Conservation (phyloP, 1,140 invertebrate species). For the Acyrthosiphon pisum region DNA sequence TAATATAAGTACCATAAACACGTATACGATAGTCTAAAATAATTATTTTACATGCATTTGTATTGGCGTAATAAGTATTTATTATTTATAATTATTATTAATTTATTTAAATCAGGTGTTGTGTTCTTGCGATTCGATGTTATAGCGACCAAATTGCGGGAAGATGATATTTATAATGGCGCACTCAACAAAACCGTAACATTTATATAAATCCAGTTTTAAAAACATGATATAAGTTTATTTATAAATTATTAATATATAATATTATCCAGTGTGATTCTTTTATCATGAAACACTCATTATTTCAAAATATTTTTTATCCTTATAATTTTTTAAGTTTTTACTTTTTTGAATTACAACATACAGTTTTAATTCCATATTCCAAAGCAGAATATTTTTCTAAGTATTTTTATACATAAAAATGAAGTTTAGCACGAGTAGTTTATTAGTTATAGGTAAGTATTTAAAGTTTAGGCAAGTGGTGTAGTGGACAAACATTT, state of each 20-base stretch:
- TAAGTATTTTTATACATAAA: too few species aligned
- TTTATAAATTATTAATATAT: neutral
- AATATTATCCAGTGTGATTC: too few species aligned
- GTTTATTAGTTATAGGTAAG: too few species aligned
- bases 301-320: too few species aligned
- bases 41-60: neutral
- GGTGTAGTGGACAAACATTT: too few species aligned
- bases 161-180: neutral
- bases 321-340: too few species aligned
- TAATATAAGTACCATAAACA: neutral
- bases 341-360: too few species aligned
- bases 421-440: too few species aligned
- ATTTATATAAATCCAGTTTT: neutral
- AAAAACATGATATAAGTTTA: neutral
- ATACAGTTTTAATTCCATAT: too few species aligned
- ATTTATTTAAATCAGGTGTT: conserved; percentile 27
- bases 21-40: neutral
- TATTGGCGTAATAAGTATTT: neutral
- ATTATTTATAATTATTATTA: neutral
- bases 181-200: neutral
- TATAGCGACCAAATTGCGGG: neutral
- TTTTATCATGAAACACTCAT: too few species aligned
- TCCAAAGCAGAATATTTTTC: too few species aligned
- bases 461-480: too few species aligned
- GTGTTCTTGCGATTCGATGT: conserved; percentile 21